Evolutionary conservation across 2,113 vertebrate species (phyloP), one percentile per base, ranked within the genome.

Genomic region (Damaliscus lunatus): DNA sequence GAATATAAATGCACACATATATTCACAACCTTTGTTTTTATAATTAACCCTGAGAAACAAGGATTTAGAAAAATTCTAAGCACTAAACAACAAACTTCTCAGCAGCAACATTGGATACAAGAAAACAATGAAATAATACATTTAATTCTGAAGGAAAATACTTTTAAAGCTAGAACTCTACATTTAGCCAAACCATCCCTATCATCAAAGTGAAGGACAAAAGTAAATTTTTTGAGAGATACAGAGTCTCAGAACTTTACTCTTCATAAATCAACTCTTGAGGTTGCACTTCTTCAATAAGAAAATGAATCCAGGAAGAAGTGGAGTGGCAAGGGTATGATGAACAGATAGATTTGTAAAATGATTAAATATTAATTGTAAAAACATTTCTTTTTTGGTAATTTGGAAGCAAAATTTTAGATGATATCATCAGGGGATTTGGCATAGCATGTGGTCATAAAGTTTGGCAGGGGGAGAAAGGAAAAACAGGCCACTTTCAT

Each of bases 261-360:
- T 84, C 19, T 43, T 84, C 46, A 15, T 21, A 46, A 40, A 59
- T 77, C 74, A 21, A 57, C 48, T 78, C 67, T 62, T 52, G 5
- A 92, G 17, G 16, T 59, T 92, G 6, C 5, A n/a, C 19, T 74
- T 80, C 55, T 92, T 94, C 81, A 81, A 14, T 62, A 57, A 11
- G 83, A 86, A 96, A 81, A 89, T 46, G 15, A 96, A 64, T 64
- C 52, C 55, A 80, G 55, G 53, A 95, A 67, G n/a, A 85, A 64
- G 2, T 43, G 15, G 43, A 85, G 11, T 92, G 27, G 27, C 40
- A 81, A 93, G 64, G 43, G 14, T 31, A 23, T 46, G 77, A 77
- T 78, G n/a, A 95, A 71, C 60, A 77, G 60, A 81, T 31, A 92
- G 40, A 88, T 64, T 71, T 53, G 67, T 96, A 84, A 93, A 96